Base-by-base conservation (phyloP, 2,888 invertebrate species). In the Prostheceraeus crozeri region DNA sequence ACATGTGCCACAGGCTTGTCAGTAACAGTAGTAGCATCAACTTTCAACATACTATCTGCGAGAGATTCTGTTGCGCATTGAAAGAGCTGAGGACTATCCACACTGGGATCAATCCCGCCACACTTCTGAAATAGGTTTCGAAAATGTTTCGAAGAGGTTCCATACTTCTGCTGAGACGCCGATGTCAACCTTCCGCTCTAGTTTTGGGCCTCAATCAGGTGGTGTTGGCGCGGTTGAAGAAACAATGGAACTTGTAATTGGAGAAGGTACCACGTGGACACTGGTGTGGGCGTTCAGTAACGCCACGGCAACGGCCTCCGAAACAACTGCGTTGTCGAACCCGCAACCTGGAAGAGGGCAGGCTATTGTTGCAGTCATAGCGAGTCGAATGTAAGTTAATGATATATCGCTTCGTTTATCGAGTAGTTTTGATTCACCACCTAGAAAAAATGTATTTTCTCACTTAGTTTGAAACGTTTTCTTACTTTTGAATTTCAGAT, bases 141-240 rank as follows among this genome's bases (percentile, higher is more conserved):
- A 19, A 28, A 19, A n/a, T 33, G 54, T 21, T 21, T 33, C 54
- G 36, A 54, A 54, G 31, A 54, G 19, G 33, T 54, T 54, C 45
- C 54, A 54, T 23, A 21, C 54, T 19, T 54, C 36, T 14, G 23
- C 35, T 54, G 54, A 27, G 21, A 54, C 54, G n/a, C 54, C 54
- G 28, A 54, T 33, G 54, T 54, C 54, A 14, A 54, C 25, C 31
- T 35, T 30, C n/a, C 54, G 54, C 23, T 54, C 36, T 35, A 54
- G 31, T 30, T 19, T 35, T 21, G 54, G 36, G n/a, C n/a, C n/a
- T n/a, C n/a, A n/a, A n/a, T n/a, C n/a, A n/a, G n/a, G n/a, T n/a
- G n/a, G n/a, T n/a, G n/a, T n/a, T n/a, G 54, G 36, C 19, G 54
- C 54, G 27, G 48, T 28, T 23, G 48, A 23, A 25, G 23, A 25